phyloP scores from a whole-genome alignment of 30 jellyfish, hydroid and myxozoan genomes.

The Cassiopea andromeda region DNA sequence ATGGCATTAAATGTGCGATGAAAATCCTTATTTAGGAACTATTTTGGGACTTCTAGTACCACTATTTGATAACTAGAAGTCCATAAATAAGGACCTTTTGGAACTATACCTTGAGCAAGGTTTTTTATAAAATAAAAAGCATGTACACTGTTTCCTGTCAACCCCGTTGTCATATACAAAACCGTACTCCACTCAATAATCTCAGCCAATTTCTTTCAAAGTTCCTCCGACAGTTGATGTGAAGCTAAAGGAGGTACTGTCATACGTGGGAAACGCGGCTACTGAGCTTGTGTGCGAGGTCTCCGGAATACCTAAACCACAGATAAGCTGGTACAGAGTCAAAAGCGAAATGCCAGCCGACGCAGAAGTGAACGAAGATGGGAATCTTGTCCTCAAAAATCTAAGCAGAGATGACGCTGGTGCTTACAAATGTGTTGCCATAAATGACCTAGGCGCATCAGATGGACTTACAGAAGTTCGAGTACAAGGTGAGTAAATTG shows the following conservation, averaged over 20 bases:
- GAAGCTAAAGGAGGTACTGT: background rate
- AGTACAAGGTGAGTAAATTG: constrained; percentile 16
- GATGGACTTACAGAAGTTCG: constrained; percentile 17
- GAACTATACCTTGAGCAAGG: too few relatives aligned
- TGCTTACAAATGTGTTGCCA: constrained; percentile 11
- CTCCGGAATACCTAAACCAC: constrained; percentile 18
- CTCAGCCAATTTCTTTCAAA: background rate
- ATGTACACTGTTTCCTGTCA: too few relatives aligned
- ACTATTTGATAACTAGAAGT: too few relatives aligned
- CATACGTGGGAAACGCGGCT: constrained; percentile 6
- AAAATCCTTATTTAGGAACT: too few relatives aligned
- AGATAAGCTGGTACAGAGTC: constrained; percentile 24
- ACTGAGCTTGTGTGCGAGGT: constrained; percentile 9
- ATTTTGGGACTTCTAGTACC: too few relatives aligned
- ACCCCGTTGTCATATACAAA: too few relatives aligned
- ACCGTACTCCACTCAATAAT: too few relatives aligned
- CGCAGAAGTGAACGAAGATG: constrained; percentile 16
- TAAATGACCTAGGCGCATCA: constrained; percentile 12
- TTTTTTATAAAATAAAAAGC: too few relatives aligned
- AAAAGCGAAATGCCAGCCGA: constrained; percentile 1
- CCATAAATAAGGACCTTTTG: too few relatives aligned
- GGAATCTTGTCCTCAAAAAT: constrained; percentile 27
- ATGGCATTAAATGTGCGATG: too few relatives aligned
- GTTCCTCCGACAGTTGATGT: constrained; percentile 30
- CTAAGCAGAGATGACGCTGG: constrained; percentile 20